phyloP scores from a whole-genome alignment of 2,113 vertebrate species.

The Callaeas wilsoni region DNA sequence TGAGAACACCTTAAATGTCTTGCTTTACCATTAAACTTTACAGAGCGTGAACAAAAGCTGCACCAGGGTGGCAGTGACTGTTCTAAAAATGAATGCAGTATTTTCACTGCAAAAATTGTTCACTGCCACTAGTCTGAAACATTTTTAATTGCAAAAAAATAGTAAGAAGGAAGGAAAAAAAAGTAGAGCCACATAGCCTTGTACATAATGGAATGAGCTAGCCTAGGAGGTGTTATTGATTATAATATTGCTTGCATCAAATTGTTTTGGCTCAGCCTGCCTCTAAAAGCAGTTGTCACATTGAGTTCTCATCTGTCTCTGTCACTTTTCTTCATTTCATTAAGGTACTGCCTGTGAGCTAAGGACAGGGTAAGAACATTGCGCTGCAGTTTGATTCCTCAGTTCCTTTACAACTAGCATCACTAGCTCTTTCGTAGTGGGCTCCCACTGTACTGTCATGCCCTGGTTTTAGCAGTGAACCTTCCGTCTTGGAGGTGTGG shows the following conservation, averaged over 20 bases:
- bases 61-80: neutral
- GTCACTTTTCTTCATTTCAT: neutral
- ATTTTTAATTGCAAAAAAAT: neutral
- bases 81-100: neutral
- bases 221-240: conserved; percentile 33
- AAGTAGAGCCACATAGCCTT: neutral
- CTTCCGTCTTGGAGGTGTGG: neutral
- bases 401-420: neutral
- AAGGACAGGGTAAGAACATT: neutral
- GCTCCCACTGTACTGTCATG: neutral
- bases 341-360: neutral
- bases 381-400: neutral
- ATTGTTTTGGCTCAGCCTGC: neutral
- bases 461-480: neutral
- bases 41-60: neutral
- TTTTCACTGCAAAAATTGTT: conserved; percentile 23
- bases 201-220: neutral
- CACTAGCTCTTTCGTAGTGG: neutral
- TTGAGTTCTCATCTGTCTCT: neutral
- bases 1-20: neutral
- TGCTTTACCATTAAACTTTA: neutral
- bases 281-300: conserved; percentile 1
- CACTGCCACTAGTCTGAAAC: neutral
- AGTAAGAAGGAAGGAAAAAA: too few relatives aligned
- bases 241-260: neutral